A percentile compares a stretch with the other conserved stretches of the same genome.
Evolutionary conservation across 2,113 vertebrate species (phyloP).

Genomic region (Indri indri): DNA sequence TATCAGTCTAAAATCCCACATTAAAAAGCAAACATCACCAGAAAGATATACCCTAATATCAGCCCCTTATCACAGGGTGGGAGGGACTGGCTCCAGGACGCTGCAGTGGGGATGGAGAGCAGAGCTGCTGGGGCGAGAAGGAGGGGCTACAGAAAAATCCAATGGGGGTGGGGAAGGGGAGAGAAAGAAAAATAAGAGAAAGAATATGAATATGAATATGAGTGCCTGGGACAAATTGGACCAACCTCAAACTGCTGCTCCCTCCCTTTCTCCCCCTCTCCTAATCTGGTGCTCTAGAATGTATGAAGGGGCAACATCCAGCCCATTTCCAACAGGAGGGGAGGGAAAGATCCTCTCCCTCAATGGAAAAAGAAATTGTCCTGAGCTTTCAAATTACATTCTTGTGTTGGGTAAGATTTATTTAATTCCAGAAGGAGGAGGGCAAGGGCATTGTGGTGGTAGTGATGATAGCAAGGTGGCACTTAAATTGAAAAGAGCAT

Average conservation of each 20-base stretch:
- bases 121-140: constrained; percentile 21
- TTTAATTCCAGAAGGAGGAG: not conserved
- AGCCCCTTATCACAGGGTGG: not conserved
- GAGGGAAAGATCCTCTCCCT: constrained; percentile 21
- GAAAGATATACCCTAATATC: not conserved
- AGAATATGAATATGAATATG: no score
- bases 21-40: constrained; percentile 18
- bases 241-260: not conserved
- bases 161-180: not conserved
- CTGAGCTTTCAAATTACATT: not conserved
- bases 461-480: not conserved
- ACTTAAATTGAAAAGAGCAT: constrained; percentile 2
- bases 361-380: not conserved
- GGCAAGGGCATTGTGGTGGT: not conserved
- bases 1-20: not conserved
- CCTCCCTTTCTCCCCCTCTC: constrained; percentile 27
- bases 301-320: constrained; percentile 24
- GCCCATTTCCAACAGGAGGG: constrained; percentile 5
- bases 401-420: constrained; percentile 25
- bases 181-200: not conserved
- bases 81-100: not conserved
- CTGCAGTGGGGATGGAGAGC: not conserved
- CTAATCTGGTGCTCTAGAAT: constrained; percentile 37
- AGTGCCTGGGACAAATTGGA: constrained; percentile 47
- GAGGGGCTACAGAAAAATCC: constrained; percentile 17